phyloP scores from a whole-genome alignment of 2,113 vertebrate species.

The Rhipidura dahli region DNA sequence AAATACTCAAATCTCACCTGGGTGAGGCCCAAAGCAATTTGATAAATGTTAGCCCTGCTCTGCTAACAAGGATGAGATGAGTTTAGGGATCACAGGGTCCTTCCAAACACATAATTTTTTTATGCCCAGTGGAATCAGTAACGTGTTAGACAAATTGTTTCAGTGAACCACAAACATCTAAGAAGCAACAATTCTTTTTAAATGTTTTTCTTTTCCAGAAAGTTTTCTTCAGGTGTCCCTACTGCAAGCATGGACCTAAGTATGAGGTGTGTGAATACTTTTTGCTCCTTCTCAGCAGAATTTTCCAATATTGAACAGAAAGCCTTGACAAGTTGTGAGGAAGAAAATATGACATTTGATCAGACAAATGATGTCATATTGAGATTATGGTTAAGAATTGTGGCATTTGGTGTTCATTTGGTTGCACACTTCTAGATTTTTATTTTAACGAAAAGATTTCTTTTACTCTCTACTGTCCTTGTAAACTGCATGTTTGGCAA shows the following conservation, averaged over 20 bases:
- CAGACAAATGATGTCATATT: background rate
- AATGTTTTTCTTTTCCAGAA: background rate
- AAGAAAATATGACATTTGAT: background rate
- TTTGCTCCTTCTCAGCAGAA: background rate
- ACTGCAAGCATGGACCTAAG: background rate
- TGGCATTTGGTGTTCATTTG: background rate
- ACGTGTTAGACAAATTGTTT: background rate
- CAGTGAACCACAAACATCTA: background rate
- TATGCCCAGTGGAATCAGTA: background rate
- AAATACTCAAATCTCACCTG: background rate
- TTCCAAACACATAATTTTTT: background rate
- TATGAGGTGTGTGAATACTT: background rate
- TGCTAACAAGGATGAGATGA: background rate
- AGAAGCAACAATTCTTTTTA: background rate
- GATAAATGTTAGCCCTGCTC: background rate
- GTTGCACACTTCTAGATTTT: background rate
- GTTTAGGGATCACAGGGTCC: background rate
- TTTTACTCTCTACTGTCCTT: background rate
- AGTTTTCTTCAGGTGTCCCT: background rate
- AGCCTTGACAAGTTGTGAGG: background rate
- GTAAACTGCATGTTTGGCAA: background rate
- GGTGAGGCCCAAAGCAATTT: background rate
- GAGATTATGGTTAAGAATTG: background rate
- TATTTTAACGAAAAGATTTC: background rate
- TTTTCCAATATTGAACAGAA: background rate